Evolutionary conservation across 2,113 vertebrate genomes (phyloP), one percentile per base, ranked within the genome.

Genomic region (Elephas maximus): DNA sequence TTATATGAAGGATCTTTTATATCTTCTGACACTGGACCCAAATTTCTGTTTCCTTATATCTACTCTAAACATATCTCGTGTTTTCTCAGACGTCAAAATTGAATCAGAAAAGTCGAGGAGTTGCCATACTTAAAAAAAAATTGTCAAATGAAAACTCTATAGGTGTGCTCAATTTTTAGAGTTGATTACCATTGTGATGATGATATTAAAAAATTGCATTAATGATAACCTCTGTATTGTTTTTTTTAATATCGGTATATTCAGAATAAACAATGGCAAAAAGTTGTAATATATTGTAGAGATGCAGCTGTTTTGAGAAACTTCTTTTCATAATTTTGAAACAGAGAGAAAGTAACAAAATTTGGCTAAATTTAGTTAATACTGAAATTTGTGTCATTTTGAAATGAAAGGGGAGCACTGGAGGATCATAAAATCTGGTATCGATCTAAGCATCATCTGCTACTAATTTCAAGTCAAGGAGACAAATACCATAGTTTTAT

Each of bases 301-400:
- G 73, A 48, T 48, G 10, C 7, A 33, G 73, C 18, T 93, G 33
- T 45, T 94, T 63, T 44, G 14, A 83, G 60, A 74, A 82, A 74
- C 8, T 83, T 91, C 4, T 91, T 69, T 41, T 8, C 24, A 60
- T 77, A 33, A 73, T 84, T 90, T 95, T 96, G 74, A 67, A 96
- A 44, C 77, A 91, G 78, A 78, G 62, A 67, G 8, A 51, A 74
- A 69, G 12, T 28, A 92, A 74, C 9, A 53, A 17, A 69, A 79
- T 82, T 76, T 93, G 86, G 6, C 17, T 18, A 62, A 12, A 37
- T 91, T 44, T 23, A 62, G 12, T 80, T 88, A n/a, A 78, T 51
- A 5, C 28, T 74, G 7, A 83, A 86, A 96, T 96, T 63, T 93
- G 37, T n/a, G 74, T 69, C 20, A 30, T 57, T 73, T 91, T 63